Percentiles rank a stretch among this genome's conserved stretches.
Conservation (phyloP, 2,113 vertebrate species). For the Cephalopholis sonnerati region DNA sequence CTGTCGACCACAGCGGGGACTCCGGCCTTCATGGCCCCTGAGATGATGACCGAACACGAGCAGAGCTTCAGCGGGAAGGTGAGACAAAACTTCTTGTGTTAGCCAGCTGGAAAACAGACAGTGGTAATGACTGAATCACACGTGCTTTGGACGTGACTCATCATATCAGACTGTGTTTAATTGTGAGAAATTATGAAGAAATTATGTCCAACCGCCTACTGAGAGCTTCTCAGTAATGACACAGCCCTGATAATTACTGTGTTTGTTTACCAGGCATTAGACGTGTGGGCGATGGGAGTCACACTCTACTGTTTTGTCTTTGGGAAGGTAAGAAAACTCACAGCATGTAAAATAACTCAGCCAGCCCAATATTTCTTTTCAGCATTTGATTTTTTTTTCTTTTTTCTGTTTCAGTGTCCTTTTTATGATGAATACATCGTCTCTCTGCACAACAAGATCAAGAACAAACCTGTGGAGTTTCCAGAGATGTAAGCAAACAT, state of each 20-base stretch:
- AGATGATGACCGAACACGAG: slow-evolving; percentile 90
- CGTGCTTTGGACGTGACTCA: not conserved
- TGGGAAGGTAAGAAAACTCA: slow-evolving; percentile 88
- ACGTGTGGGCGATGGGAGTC: slow-evolving; percentile 96
- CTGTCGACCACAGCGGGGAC: slow-evolving; percentile 94
- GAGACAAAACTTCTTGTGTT: not conserved
- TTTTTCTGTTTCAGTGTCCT: slow-evolving; percentile 88
- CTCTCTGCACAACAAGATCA: slow-evolving; percentile 94
- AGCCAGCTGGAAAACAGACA: not conserved
- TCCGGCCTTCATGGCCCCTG: slow-evolving; percentile 97
- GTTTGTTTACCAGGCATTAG: slow-evolving; percentile 89
- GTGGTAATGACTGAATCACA: not conserved
- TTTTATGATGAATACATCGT: slow-evolving; percentile 95
- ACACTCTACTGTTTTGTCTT: slow-evolving; percentile 96
- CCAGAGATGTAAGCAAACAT: slow-evolving; percentile 89
- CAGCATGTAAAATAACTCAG: not conserved
- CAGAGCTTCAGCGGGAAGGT: slow-evolving; percentile 96
- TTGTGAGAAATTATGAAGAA: slow-evolving; percentile 3
- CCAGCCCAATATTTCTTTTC: not conserved
- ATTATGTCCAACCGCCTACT: not conserved
- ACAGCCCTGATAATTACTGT: slow-evolving; percentile 6
- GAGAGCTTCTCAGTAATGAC: slow-evolving; percentile 9
- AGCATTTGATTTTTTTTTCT: not conserved
- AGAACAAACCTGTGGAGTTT: slow-evolving; percentile 90
- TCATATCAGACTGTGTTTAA: not conserved